Base-by-base conservation (phyloP, 2,797 vertebrate species). In the Ctenochaetus hawaiiensis region DNA sequence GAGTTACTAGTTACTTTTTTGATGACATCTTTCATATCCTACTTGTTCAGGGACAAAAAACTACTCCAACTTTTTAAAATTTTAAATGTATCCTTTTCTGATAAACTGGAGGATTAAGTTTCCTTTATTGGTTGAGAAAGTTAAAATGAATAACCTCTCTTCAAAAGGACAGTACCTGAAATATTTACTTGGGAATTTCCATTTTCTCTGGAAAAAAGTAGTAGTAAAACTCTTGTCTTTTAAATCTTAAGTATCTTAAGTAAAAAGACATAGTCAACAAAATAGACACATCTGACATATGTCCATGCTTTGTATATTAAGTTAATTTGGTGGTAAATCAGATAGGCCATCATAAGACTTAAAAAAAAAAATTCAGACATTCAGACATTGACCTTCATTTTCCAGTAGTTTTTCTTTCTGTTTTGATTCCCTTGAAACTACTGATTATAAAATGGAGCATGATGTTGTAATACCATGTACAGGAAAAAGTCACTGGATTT, bases 351-450 rank as follows among this genome's bases (percentile, higher is more conserved):
- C 16, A 45, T n/a, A 14, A 14, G 52, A 23, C 1, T 49, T 41
- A 1, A 14, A 49, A 45, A 30, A 14, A 49, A 45, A 60, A 34
- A 48, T 51, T 5, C 2, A 53, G 37, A 66, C 39, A 41, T 75
- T 67, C 48, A 58, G 2, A 47, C 17, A 1, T 13, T 22, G 3
- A 43, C 1, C 6, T 53, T 39, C 0, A n/a, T 48, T 66, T 69
- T 37, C n/a, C 37, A 26, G 34, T 14, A 26, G 2, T 59, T 49
- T 39, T 53, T 23, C 43, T 67, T 83, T 81, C 45, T n/a, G 51
- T 86, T 83, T 79, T 37, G 8, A 61, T 85, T 87, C 2, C 34
- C 11, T 9, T 30, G 58, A 84, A 88, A 26, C 34, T n/a, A 34
- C 1, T 18, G 16, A 41, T 41, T 41, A 12, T 10, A 41, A 12